Evolutionary conservation across 2,797 vertebrate genomes (phyloP), one percentile per base, ranked within the genome.

Genomic region (Ictinia mississippiensis): DNA sequence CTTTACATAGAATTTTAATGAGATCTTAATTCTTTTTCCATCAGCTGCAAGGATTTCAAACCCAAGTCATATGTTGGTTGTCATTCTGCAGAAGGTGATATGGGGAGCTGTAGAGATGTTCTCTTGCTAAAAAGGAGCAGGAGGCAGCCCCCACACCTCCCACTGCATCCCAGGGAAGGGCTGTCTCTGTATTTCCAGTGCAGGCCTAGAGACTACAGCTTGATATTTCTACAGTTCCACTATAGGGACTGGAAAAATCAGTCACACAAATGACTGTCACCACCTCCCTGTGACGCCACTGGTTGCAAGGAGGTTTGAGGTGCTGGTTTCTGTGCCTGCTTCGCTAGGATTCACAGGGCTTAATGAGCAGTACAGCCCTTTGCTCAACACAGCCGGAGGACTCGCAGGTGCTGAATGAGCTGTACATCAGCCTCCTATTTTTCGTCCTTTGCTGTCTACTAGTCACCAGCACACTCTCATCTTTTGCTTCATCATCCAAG

Each of bases 11-110:
- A 95, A 96, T 97, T 95, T 97, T 95, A 96, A 97, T 91, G 92
- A 96, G 83, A 87, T 85, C 83, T 93, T 97, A 95, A 95, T 96
- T 96, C 93, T 97, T 96, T 96, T 97, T 94, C 92, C 93, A 94
- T 96, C 97, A 96, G 81, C 94, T 92, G 89, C 92, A 95, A 72
- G 67, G 86, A 94, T 97, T 96, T 94, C 81, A 96, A 92, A 71
- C 82, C 89, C 65, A 93, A 96, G 90, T 96, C 93, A 87, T 97
- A 95, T 94, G 96, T 61, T 96, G 90, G 92, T 97, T 97, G 96
- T 97, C 96, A 92, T 95, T 96, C 73, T 89, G 88, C 87, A 94
- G 93, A 92, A 97, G 86, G 88, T 91, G 92, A 74, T 85, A 95
- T 74, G 80, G 75, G 92, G 91, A 97, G 86, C 87, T 92, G 87